Base-by-base conservation (phyloP, 2,113 vertebrate genomes). In the Xenopus borealis region DNA sequence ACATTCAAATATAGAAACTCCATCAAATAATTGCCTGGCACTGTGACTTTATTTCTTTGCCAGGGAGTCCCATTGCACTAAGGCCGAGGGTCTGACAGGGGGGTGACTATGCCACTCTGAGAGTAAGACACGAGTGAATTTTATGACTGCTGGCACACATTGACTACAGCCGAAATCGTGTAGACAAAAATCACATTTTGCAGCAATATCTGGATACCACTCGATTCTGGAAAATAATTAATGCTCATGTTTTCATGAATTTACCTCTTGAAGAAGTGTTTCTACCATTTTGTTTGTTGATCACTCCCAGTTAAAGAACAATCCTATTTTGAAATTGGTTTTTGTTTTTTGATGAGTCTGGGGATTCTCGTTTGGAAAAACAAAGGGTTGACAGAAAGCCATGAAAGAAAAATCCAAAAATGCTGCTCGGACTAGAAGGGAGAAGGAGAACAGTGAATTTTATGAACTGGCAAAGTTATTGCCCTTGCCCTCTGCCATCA, bases 381-480 rank as follows among this genome's bases (percentile, higher is more conserved):
- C 69, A 85, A 88, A 91, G 81, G 76, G 80, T 81, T 78, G 80
- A 81, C 79, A 67, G 84, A 86, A 6, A 90, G 90, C 87, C 64
- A 99, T 99, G 97, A 99, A 98, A 93, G 97, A 99, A 89, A 99
- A 99, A 84, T 98, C 97, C 18, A 99, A 98, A 86, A 99, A 99
- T 83, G 97, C 97, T 64, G 97, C 97, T 82, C 95, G 97, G 85
- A 98, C 96, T 63, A 95, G 97, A 33, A 92, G 97, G 87, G 97
- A 99, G 80, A 99, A 99, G 83, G 97, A 99, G 82, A 99, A 99
- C 83, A 95, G 97, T 78, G 97, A 99, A 82, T 99, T 98, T 88
- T 98, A 98, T 68, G 97, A 99, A 88, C 94, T 99, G 89, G 97
- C 96, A 71, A 98, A 98, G 83, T 92, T 99, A 80, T 78, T 99